phyloP scores from a whole-genome alignment of 2,113 vertebrate genomes.

The Megaceryle torquata region DNA sequence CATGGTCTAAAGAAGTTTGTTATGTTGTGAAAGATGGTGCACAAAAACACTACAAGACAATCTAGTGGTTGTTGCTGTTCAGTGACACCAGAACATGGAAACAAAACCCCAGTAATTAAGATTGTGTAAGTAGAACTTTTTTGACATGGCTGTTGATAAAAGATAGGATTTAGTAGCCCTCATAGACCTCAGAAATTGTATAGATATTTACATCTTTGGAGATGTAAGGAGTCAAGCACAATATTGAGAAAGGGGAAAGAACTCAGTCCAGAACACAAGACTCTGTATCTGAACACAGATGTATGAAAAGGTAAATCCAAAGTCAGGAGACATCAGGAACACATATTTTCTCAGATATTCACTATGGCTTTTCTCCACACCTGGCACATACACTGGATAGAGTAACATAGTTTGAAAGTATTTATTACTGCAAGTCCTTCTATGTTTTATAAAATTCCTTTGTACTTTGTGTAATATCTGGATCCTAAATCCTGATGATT shows the following conservation, averaged over 20 bases:
- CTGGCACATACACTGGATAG: background rate
- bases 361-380: background rate
- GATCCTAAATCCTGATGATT: background rate
- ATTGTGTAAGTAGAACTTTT: background rate
- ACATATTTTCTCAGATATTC: background rate
- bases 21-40: background rate
- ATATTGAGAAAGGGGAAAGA: background rate
- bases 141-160: background rate
- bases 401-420: background rate
- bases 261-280: background rate
- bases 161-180: background rate
- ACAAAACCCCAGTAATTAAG: background rate
- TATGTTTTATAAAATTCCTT: background rate
- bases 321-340: background rate
- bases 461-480: background rate
- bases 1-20: background rate
- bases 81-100: background rate
- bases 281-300: background rate
- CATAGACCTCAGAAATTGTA: background rate
- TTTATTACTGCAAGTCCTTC: background rate
- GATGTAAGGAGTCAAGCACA: background rate
- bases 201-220: background rate
- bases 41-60: background rate
- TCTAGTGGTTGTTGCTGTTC: background rate
- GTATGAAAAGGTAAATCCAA: background rate